Conservation (phyloP, 2,797 vertebrate species). For the Sebastes trivittatus region DNA sequence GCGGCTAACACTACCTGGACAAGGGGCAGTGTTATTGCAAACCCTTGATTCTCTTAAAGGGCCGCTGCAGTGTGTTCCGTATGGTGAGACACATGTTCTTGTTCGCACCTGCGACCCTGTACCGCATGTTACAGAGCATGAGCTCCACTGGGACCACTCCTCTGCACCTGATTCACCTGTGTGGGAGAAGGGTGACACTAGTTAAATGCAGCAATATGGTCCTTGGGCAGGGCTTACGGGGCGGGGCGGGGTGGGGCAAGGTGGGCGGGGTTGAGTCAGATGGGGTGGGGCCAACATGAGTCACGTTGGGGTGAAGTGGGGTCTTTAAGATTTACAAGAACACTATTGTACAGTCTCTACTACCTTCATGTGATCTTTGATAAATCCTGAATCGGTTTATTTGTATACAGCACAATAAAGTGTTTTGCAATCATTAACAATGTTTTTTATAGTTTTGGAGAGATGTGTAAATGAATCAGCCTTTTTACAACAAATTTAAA, state of each 20-base stretch:
- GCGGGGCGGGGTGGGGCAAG: slow-evolving; percentile 35
- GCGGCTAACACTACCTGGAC: slow-evolving; percentile 99
- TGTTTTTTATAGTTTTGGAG: neutral
- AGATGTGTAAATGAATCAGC: slow-evolving; percentile 17
- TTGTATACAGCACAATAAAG: slow-evolving; percentile 18
- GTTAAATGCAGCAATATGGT: slow-evolving; percentile 88
- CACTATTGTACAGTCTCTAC: slow-evolving; percentile 47
- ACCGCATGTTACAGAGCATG: slow-evolving; percentile 99
- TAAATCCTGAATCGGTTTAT: slow-evolving; percentile 45
- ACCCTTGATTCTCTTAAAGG: slow-evolving; percentile 99
- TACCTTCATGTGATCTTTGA: slow-evolving; percentile 77
- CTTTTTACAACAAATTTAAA: slow-evolving; percentile 13
- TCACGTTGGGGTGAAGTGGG: slow-evolving; percentile 46
- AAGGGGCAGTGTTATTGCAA: slow-evolving; percentile 99
- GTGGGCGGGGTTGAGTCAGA: slow-evolving; percentile 55
- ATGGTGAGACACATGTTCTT: slow-evolving; percentile 99
- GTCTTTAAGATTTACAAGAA: slow-evolving; percentile 38
- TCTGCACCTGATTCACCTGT: slow-evolving; percentile 99
- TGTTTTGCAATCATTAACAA: slow-evolving; percentile 31
- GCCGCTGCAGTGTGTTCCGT: slow-evolving; percentile 99
- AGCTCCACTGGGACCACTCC: slow-evolving; percentile 99
- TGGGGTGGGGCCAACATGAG: slow-evolving; percentile 51
- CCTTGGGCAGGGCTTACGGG: slow-evolving; percentile 61
- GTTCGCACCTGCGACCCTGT: slow-evolving; percentile 99
- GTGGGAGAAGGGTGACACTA: slow-evolving; percentile 93